These are phyloP conservation scores for Otocyon megalotis DNA, from an alignment of 2,113 vertebrate genomes.

Conservation along the genomic window DNA sequence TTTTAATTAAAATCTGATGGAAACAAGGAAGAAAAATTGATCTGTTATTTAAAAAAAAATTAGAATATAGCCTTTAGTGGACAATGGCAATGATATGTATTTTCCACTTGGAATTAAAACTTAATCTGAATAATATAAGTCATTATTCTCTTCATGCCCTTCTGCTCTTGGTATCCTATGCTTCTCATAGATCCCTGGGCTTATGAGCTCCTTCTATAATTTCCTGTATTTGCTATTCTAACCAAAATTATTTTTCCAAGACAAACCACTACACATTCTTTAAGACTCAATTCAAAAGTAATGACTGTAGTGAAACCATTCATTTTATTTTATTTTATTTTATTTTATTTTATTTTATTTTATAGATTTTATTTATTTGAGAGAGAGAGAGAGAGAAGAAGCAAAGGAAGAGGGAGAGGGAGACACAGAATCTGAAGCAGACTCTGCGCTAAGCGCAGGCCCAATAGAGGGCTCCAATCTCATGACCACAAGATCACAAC, in stretches of 20 bases:
- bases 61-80: background rate
- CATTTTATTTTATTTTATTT: too few relatives aligned
- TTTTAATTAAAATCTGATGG: background rate
- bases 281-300: slow-evolving; percentile 11
- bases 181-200: background rate
- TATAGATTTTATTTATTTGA: too few relatives aligned
- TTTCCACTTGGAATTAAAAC: background rate
- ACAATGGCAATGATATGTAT: background rate
- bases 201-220: background rate
- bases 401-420: background rate
- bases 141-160: background rate
- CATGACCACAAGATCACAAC: background rate
- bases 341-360: too few relatives aligned
- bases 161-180: background rate
- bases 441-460: background rate
- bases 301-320: background rate
- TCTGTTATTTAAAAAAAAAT: background rate
- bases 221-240: background rate
- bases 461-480: background rate
- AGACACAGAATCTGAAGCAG: background rate
- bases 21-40: background rate
- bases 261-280: background rate
- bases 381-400: too few relatives aligned
- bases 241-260: background rate
- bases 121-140: background rate